Evolutionary conservation across 2,113 vertebrate species (phyloP).

Genomic region (Triplophysa rosa): DNA sequence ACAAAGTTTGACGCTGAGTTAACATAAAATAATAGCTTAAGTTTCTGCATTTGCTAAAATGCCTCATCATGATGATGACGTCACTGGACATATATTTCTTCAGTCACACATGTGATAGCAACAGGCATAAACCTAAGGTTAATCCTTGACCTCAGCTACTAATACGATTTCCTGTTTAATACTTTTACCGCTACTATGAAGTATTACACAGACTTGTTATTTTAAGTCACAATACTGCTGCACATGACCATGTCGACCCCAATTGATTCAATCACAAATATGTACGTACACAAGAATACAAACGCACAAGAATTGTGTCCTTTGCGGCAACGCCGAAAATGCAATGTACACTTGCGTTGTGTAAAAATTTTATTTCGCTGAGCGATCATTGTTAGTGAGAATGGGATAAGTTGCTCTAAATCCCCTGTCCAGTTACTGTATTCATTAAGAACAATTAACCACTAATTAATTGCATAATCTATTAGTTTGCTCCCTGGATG

Average conservation of each 20-base stretch:
- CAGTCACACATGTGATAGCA: constrained; percentile 24
- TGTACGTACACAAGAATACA: not conserved
- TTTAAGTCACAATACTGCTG: not conserved
- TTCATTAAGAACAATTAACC: constrained; percentile 75
- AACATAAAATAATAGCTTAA: too few relatives aligned
- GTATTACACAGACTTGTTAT: not conserved
- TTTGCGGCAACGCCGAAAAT: too few relatives aligned
- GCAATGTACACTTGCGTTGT: too few relatives aligned
- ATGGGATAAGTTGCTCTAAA: constrained; percentile 12
- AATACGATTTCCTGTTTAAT: constrained; percentile 4
- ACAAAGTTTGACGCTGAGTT: too few relatives aligned
- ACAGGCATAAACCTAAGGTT: not conserved
- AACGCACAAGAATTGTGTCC: not conserved
- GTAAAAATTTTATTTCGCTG: constrained; percentile 13
- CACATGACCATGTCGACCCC: not conserved
- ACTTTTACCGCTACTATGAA: too few relatives aligned
- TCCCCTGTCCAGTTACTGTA: constrained; percentile 55
- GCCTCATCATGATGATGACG: constrained; percentile 20
- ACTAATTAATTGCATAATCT: constrained; percentile 79
- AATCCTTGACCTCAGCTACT: not conserved
- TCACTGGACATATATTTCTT: constrained; percentile 12
- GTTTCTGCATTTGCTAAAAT: constrained; percentile 2
- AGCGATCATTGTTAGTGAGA: constrained; percentile 32
- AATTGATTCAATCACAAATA: not conserved
- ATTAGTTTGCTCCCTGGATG: constrained; percentile 73